Conservation (phyloP, 2,113 vertebrate species). For the Progne subis region DNA sequence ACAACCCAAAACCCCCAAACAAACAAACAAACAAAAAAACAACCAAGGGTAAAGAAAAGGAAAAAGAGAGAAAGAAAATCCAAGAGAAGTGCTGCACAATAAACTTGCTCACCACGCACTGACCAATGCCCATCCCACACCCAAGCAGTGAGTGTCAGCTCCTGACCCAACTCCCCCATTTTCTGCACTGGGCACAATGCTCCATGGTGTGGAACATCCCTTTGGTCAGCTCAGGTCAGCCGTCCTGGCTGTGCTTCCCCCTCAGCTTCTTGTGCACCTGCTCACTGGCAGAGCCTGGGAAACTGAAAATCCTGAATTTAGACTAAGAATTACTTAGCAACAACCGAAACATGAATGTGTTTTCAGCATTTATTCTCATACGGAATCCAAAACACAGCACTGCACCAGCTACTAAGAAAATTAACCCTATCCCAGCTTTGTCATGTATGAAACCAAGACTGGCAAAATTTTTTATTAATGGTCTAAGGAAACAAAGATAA, state of each 20-base stretch:
- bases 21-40: too few species aligned
- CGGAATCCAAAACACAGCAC: not conserved
- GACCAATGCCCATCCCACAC: not conserved
- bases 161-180: accelerated
- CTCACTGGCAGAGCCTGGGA: not conserved
- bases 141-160: not conserved
- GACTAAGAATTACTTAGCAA: not conserved
- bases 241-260: not conserved
- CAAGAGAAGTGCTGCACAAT: not conserved
- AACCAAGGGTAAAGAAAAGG: not conserved
- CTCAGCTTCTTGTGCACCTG: not conserved
- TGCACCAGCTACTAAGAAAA: not conserved
- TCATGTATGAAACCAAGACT: not conserved
- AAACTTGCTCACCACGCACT: not conserved
- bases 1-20: too few species aligned
- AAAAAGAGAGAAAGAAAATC: not conserved
- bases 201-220: not conserved
- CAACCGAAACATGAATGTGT: not conserved
- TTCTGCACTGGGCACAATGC: accelerated
- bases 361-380: not conserved
- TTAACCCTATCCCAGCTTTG: not conserved
- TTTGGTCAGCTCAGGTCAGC: not conserved
- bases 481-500: not conserved
- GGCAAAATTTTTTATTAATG: not conserved
- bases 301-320: not conserved